Evolutionary conservation across 2,888 invertebrate species (phyloP).

Genomic region (Erebia palarica): DNA sequence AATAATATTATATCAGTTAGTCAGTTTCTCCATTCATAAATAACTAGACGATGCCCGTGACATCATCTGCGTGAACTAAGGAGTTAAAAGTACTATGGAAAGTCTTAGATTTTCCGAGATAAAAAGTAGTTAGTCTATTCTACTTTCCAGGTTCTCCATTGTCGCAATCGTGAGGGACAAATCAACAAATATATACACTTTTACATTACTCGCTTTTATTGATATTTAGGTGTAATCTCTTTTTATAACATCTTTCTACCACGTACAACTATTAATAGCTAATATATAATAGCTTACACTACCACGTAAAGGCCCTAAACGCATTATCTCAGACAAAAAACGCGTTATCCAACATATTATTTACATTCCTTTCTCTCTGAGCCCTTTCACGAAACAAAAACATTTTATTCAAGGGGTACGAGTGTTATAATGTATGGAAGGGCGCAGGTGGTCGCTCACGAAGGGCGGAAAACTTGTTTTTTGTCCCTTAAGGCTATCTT

Average conservation of each 20-base stretch:
- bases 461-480: slow-evolving; percentile 45
- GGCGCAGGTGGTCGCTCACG: slow-evolving; percentile 41
- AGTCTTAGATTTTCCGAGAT: too few relatives aligned
- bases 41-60: too few relatives aligned
- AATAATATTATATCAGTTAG: too few relatives aligned
- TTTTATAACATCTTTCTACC: not conserved
- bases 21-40: too few relatives aligned
- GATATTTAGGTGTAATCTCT: too few relatives aligned
- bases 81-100: too few relatives aligned
- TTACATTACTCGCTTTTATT: not conserved
- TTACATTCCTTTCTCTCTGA: slow-evolving; percentile 8
- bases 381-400: slow-evolving; percentile 33
- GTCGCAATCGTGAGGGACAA: too few relatives aligned
- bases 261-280: not conserved
- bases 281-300: not conserved
- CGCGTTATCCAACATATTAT: slow-evolving; percentile 5
- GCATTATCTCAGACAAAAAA: not conserved
- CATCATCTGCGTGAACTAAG: too few relatives aligned
- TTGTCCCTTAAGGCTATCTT: slow-evolving; percentile 46
- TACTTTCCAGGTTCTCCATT: too few relatives aligned
- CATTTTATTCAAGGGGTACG: slow-evolving; percentile 39
- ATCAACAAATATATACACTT: not conserved
- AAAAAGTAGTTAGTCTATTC: too few relatives aligned
- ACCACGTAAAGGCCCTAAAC: slow-evolving; percentile 5
- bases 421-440: slow-evolving; percentile 36